phyloP scores from a whole-genome alignment of 2,113 vertebrate species.

The Ictidomys tridecemlineatus region DNA sequence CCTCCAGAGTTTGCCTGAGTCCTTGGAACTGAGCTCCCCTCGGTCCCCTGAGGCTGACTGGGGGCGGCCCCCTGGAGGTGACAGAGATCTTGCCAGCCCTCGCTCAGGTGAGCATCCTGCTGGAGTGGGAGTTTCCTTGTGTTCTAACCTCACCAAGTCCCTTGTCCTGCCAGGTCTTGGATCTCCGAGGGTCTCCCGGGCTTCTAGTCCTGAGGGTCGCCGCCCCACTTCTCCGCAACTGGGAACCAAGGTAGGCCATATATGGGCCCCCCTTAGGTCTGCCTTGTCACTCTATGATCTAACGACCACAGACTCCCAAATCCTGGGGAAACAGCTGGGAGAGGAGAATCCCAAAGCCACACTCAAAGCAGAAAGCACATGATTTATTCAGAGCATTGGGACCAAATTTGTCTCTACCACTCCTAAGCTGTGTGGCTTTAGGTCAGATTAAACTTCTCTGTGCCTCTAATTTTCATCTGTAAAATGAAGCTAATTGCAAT shows the following conservation, averaged over 20 bases:
- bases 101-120: constrained; percentile 59
- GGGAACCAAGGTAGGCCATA: constrained; percentile 75
- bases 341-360: background rate
- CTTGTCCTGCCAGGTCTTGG: constrained; percentile 26
- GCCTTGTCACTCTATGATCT: background rate
- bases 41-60: constrained; percentile 62
- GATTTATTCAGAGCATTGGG: background rate
- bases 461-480: too few relatives aligned
- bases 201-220: constrained; percentile 62
- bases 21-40: constrained; percentile 60
- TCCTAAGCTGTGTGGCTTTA: background rate
- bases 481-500: background rate
- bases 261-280: rapidly evolving
- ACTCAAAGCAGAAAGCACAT: background rate
- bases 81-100: background rate
- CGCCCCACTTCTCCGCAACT: background rate
- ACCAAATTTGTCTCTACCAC: background rate
- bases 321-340: background rate
- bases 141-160: background rate
- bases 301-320: background rate
- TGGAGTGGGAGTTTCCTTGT: rapidly evolving
- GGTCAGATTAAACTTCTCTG: background rate
- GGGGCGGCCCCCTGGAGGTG: constrained; percentile 18
- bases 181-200: constrained; percentile 54
- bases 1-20: constrained; percentile 73